Evolutionary conservation across 2,888 invertebrate genomes (phyloP).

Genomic region (Nomada fabriciana): DNA sequence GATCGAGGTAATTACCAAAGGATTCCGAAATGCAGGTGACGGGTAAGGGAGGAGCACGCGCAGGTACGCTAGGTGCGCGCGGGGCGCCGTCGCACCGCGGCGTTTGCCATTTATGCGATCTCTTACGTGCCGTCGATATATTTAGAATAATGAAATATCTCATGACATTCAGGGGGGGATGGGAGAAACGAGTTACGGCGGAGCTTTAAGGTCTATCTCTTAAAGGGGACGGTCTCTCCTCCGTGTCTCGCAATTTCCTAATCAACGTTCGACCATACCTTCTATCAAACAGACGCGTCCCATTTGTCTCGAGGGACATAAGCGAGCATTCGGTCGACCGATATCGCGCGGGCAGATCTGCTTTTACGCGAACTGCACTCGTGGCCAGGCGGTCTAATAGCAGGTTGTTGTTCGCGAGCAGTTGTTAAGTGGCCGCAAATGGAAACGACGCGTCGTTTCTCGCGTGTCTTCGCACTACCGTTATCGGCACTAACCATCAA

Average conservation of each 20-base stretch:
- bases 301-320: background rate
- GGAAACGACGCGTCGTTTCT: background rate
- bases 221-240: constrained; percentile 73
- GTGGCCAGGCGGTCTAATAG: background rate
- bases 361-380: background rate
- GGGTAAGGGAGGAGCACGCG: constrained; percentile 2
- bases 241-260: background rate
- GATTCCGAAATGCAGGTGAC: constrained; percentile 37
- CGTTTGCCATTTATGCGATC: constrained; percentile 44
- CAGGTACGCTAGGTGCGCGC: background rate
- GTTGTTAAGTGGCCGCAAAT: constrained; percentile 29
- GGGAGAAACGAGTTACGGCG: constrained; percentile 48
- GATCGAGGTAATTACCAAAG: constrained; percentile 18
- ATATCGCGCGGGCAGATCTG: constrained; percentile 20
- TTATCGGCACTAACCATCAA: background rate
- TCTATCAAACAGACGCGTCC: background rate
- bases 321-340: background rate
- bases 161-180: constrained; percentile 41
- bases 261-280: constrained; percentile 33
- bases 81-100: background rate
- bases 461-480: background rate
- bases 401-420: constrained; percentile 15
- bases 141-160: constrained; percentile 63
- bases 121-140: constrained; percentile 47
- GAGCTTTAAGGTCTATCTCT: constrained; percentile 75